Conservation (phyloP, 2,888 invertebrate genomes). For the Lithophane socia region DNA sequence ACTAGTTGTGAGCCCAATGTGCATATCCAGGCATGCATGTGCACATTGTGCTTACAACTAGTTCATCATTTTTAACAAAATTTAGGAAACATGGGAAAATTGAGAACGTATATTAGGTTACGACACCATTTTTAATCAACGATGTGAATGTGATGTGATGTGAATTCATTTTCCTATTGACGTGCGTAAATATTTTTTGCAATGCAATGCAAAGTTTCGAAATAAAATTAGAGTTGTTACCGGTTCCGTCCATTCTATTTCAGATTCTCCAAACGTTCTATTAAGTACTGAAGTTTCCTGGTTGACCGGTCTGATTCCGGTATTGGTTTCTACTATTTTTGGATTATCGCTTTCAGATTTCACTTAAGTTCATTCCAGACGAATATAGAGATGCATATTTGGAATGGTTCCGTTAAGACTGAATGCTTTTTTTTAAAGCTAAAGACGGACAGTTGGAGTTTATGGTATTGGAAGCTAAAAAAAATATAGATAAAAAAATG, state of each 20-base stretch:
- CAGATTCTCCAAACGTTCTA: conserved; percentile 11
- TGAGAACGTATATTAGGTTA: background rate
- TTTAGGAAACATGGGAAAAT: background rate
- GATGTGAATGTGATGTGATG: no score
- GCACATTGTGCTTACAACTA: conserved; percentile 16
- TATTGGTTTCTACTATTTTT: conserved; percentile 28
- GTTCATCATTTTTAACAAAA: background rate
- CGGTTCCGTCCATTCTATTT: conserved; percentile 12
- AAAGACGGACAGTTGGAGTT: background rate
- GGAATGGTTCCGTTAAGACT: background rate
- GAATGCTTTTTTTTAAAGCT: background rate
- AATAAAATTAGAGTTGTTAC: conserved; percentile 11
- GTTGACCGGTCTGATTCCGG: conserved; percentile 3
- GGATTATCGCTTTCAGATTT: conserved; percentile 20
- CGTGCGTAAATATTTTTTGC: background rate
- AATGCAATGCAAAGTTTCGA: background rate
- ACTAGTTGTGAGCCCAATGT: no score
- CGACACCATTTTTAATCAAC: background rate
- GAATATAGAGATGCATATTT: conserved; percentile 19
- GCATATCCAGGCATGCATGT: conserved; percentile 20
- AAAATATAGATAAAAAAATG: conserved; percentile 15
- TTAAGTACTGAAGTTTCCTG: conserved; percentile 15
- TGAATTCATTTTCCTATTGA: background rate
- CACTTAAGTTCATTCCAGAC: conserved; percentile 25
- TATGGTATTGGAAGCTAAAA: background rate